Evolutionary conservation across 1,140 invertebrate genomes (phyloP).

Genomic region (Latrodectus geometricus): DNA sequence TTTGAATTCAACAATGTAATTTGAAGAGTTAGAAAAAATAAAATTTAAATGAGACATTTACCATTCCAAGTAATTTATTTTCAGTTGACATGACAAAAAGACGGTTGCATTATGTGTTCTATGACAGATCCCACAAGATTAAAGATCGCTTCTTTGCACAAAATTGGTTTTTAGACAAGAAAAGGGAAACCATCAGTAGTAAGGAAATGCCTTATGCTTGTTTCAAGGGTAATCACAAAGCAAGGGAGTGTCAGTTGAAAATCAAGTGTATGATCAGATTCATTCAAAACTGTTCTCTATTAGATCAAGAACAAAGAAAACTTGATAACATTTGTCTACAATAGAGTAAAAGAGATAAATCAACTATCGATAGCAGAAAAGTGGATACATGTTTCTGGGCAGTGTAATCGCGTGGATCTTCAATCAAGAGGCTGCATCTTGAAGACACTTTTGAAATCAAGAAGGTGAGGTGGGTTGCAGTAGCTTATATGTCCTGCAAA

Average conservation of each 20-base stretch:
- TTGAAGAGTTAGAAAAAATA: neutral
- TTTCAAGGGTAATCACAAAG: conserved; percentile 3
- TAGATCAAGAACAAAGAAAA: conserved; percentile 3
- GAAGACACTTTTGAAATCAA: conserved; percentile 2
- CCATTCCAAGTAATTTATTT: conserved; percentile 25
- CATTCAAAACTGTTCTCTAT: conserved; percentile 10
- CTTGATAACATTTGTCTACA: neutral
- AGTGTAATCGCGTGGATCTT: neutral
- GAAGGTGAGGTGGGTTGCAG: neutral
- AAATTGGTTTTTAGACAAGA: conserved; percentile 1
- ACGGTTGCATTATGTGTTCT: neutral
- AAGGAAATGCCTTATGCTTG: conserved; percentile 5
- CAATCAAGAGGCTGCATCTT: conserved; percentile 1
- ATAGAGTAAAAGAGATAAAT: neutral
- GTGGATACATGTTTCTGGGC: neutral
- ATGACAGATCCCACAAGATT: conserved; percentile 8
- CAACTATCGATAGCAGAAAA: neutral
- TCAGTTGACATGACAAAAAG: neutral
- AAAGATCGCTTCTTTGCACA: conserved; percentile 12
- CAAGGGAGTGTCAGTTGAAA: neutral
- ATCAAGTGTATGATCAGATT: conserved; percentile 12
- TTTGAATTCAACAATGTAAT: neutral
- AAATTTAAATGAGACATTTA: neutral
- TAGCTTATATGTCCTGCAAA: neutral
- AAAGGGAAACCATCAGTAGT: neutral